Evolutionary conservation across 1,140 invertebrate species (phyloP).

Genomic region (Lepidurus couesii): DNA sequence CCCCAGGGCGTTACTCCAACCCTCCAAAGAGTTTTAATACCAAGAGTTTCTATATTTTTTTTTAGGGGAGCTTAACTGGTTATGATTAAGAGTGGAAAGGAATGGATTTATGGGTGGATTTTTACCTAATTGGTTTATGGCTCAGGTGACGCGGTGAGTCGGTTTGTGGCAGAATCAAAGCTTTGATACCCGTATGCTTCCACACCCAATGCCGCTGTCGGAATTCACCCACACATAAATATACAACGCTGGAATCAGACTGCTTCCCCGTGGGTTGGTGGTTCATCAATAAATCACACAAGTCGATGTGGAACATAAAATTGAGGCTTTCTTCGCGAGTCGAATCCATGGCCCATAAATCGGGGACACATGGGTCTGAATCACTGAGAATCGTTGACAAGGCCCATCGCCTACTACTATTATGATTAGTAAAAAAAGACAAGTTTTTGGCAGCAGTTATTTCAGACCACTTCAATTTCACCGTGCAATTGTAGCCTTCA

Average conservation of each 20-base stretch:
- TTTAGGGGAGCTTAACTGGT: neutral
- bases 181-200: slow-evolving; percentile 9
- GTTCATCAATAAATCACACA: neutral
- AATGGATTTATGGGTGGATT: neutral
- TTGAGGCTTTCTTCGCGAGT: neutral
- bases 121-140: slow-evolving; percentile 11
- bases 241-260: neutral
- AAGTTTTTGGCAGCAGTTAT: neutral
- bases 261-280: neutral
- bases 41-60: neutral
- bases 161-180: neutral
- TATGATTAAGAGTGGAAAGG: neutral
- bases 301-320: neutral
- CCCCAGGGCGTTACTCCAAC: too few relatives aligned
- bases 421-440: neutral
- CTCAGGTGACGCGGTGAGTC: neutral
- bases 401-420: neutral
- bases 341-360: neutral
- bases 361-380: neutral
- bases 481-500: neutral
- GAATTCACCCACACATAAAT: neutral
- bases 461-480: slow-evolving; percentile 15
- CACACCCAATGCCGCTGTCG: neutral
- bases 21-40: too few relatives aligned
- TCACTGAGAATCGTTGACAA: neutral